Conservation (phyloP, 2,888 invertebrate genomes). For the Ethmia dodecea region DNA sequence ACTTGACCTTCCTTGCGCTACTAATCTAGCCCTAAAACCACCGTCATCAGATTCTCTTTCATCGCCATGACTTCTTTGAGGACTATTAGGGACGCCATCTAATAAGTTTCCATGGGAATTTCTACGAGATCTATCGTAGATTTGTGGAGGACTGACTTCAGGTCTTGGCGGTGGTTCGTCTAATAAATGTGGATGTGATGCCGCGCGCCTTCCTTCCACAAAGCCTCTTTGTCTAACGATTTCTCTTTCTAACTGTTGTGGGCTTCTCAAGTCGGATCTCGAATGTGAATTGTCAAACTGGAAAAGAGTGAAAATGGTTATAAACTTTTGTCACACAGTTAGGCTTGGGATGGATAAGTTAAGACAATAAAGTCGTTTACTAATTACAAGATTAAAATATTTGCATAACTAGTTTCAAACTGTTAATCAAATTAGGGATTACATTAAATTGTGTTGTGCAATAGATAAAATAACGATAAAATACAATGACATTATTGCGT, state of each 20-base stretch:
- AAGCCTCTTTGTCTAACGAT: conserved; percentile 76
- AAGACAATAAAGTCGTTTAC: too few species aligned
- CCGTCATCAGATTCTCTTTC: conserved; percentile 80
- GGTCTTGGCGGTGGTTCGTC: conserved; percentile 61
- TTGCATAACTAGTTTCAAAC: too few species aligned
- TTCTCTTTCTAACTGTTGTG: conserved; percentile 80
- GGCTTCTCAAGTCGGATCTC: conserved; percentile 74
- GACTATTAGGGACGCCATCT: conserved; percentile 53
- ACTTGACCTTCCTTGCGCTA: conserved; percentile 55
- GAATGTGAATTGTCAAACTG: conserved; percentile 68
- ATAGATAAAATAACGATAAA: too few species aligned
- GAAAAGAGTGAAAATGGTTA: conserved; percentile 26
- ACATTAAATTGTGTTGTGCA: too few species aligned
- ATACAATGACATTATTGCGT: too few species aligned
- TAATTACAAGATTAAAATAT: too few species aligned
- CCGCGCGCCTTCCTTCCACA: conserved; percentile 75
- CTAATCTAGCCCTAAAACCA: conserved; percentile 73
- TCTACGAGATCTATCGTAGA: conserved; percentile 61
- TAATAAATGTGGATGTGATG: conserved; percentile 83
- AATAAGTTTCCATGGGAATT: conserved; percentile 80
- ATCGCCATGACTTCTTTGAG: conserved; percentile 50
- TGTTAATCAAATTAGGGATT: too few species aligned
- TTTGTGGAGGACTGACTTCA: conserved; percentile 55
- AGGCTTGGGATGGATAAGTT: too few species aligned
- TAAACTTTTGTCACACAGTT: too few species aligned